A percentile compares a stretch with the other conserved stretches of the same genome.
These are phyloP conservation scores for Trissoscelio sp. DNA, from an alignment of 2,888 invertebrate species.

Conservation along the genomic window DNA sequence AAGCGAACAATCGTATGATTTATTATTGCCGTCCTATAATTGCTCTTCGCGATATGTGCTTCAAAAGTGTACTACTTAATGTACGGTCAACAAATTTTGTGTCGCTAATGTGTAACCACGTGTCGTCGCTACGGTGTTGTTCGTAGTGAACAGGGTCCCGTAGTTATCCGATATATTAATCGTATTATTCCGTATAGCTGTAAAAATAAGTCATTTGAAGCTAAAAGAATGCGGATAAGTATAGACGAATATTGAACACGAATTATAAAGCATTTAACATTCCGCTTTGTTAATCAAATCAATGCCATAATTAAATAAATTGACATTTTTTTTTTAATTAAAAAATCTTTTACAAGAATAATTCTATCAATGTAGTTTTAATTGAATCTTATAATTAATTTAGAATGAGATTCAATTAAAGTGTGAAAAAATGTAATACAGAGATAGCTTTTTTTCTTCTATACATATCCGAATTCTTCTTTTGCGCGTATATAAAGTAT, in stretches of 20 bases:
- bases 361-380: too few relatives aligned
- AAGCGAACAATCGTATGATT: slow-evolving; percentile 47
- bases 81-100: slow-evolving; percentile 51
- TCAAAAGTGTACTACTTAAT: slow-evolving; percentile 56
- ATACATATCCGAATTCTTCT: slow-evolving; percentile 18
- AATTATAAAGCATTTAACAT: not conserved
- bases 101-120: slow-evolving; percentile 61
- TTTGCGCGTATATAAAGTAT: slow-evolving; percentile 19
- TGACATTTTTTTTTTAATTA: too few relatives aligned
- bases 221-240: slow-evolving; percentile 31
- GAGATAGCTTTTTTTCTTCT: slow-evolving; percentile 1
- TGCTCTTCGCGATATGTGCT: slow-evolving; percentile 56
- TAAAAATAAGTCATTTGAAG: slow-evolving; percentile 46
- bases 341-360: too few relatives aligned
- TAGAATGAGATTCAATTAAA: too few relatives aligned
- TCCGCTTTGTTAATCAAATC: not conserved
- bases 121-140: slow-evolving; percentile 48
- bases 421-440: too few relatives aligned
- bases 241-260: slow-evolving; percentile 4
- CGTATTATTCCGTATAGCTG: slow-evolving; percentile 51
- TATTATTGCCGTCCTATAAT: slow-evolving; percentile 58
- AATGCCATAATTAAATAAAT: too few relatives aligned
- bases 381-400: too few relatives aligned
- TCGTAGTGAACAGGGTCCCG: slow-evolving; percentile 56
- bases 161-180: slow-evolving; percentile 46